phyloP scores from a whole-genome alignment of 2,888 invertebrate genomes.

The Rhagonycha fulva region DNA sequence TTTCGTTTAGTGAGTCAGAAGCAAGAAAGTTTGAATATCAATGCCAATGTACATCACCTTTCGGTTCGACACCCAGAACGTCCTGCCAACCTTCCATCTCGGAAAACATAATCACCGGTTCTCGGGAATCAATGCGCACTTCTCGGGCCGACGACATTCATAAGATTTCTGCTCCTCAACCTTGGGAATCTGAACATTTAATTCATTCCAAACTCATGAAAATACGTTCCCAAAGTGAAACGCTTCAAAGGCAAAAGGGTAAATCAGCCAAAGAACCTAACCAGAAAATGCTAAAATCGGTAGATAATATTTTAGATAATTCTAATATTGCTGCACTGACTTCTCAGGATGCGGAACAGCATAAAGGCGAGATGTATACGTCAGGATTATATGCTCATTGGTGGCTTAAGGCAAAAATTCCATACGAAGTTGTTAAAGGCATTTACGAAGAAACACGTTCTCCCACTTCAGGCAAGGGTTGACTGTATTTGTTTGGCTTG shows the following conservation, averaged over 20 bases:
- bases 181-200: constrained; percentile 55
- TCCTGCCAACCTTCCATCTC: constrained; percentile 65
- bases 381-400: constrained; percentile 89
- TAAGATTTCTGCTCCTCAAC: constrained; percentile 49
- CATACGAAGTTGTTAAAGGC: constrained; percentile 61
- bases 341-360: constrained; percentile 43
- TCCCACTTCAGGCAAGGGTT: constrained; percentile 56
- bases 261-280: constrained; percentile 14
- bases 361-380: constrained; percentile 67
- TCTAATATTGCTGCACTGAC: constrained; percentile 3
- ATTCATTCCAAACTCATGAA: constrained; percentile 57
- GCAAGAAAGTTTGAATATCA: constrained; percentile 69
- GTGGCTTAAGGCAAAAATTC: constrained; percentile 89
- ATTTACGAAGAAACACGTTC: constrained; percentile 52
- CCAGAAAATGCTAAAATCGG: constrained; percentile 45
- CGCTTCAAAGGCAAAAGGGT: constrained; percentile 15
- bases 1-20: constrained; percentile 62
- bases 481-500: constrained; percentile 18
- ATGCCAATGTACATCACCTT: constrained; percentile 74
- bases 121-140: constrained; percentile 58
- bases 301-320: constrained; percentile 32
- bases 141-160: constrained; percentile 51
- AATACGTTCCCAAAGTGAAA: constrained; percentile 24
- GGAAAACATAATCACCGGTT: constrained; percentile 60
- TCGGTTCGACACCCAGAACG: constrained; percentile 72